Base-by-base conservation (phyloP, 1,140 invertebrate genomes). In the Ceratina calcarata region DNA sequence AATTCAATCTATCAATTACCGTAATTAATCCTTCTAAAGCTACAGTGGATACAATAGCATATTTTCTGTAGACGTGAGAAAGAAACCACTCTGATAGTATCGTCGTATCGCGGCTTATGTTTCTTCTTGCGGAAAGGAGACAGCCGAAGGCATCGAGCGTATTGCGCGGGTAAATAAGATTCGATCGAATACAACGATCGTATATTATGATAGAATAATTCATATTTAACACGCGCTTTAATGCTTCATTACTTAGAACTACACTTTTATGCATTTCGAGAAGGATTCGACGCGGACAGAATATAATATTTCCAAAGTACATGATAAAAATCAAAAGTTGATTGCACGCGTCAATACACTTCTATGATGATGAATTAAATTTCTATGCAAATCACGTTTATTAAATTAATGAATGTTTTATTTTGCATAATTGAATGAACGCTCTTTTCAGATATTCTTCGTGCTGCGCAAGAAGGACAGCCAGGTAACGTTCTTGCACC, bases 401-500 rank as follows among this genome's bases (percentile, higher is more conserved):
- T 45, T 45, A 45, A 45, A 45, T 45, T 6, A 10, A 45, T 10
- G 6, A 45, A 10, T 10, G 8, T 45, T 45, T 45, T 10, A 10
- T 45, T 45, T 10, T 45, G 37, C 37, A 45, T 45, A 45, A 45
- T 45, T 45, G 37, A 6, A 45, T 10, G 37, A 10, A 45, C 7
- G 37, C 2, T 45, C 37, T 45, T 93, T 94, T 77, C 91, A 95
- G 94, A 93, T 98, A 87, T 98, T 98, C 94, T 98, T 99, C 93
- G 95, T 98, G 27, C 92, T 98, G 82, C 94, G 97, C 62, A 98
- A 98, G 92, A 99, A 99, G 92, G 97, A 97, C 91, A 96, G 96
- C 84, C 98, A 99, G 91, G 96, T 99, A 69, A 97, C 97, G 0
- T 96, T 97, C 91, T 94, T 99, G 15, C 98, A 99, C 92, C 95